Evolutionary conservation across 23 tunicate species (phyloP), one percentile per base, ranked within the genome.

Genomic region (Pegea sp.): DNA sequence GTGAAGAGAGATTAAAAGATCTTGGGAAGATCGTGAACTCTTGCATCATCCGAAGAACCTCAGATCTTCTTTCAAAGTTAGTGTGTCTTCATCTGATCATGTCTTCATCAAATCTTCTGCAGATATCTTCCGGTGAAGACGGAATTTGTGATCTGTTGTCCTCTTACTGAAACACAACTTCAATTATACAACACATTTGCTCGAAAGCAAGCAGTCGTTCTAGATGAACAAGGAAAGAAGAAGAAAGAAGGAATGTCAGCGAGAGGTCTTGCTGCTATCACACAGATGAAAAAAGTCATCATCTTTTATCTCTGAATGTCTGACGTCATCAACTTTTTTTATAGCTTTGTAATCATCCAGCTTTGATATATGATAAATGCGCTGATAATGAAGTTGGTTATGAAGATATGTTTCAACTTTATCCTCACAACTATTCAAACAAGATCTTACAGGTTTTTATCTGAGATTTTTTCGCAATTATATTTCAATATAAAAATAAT

Each of bases 321-420:
- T 13, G 16, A 8, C 11, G 11, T 50, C 19, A 11, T 18, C 6
- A 50, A 13, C 19, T 50, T 50, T 50, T 50, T 1, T 46, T 61
- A n/a, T 48, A 89, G 84, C 67, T 89, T 5, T 89, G 98, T 53
- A 89, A 89, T 61, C 98, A 89, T 52, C 98, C 98, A 21, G 70
- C 79, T 3, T 42, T 89, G 24, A 71, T 89, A 13, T 72, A 70
- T 67, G 93, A 80, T 46, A 72, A 80, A 49, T 80, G 93, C 63
- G 46, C 29, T 5, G n/a, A 26, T 24, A 33, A 56, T 44, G 93
- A 80, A 28, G 78, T 60, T 7, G 93, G 75, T 0, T 80, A 60
- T 61, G 74, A 72, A 27, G 68, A 61, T 16, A 71, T 80, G 74
- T 20, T 65, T 52, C 49, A 80, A 13, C 31, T 54, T 24, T 80